Evolutionary conservation across 2,113 vertebrate species (phyloP).

Genomic region (Semnornis frantzii): DNA sequence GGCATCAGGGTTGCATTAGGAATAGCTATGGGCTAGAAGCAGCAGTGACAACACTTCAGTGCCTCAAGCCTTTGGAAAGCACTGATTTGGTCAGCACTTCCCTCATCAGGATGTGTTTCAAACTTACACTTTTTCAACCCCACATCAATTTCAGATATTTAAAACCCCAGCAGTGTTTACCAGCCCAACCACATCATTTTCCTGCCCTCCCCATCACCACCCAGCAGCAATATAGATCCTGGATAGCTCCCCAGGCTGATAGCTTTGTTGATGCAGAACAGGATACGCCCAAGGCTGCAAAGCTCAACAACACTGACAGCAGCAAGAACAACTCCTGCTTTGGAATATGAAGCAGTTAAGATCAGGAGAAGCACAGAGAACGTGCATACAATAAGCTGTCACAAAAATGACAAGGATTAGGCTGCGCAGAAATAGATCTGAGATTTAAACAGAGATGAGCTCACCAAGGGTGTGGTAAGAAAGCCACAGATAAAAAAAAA

Average conservation of each 20-base stretch:
- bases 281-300: background rate
- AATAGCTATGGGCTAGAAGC: background rate
- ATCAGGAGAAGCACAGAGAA: background rate
- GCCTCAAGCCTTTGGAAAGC: background rate
- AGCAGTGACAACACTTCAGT: background rate
- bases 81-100: background rate
- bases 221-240: background rate
- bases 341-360: background rate
- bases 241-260: background rate
- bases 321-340: background rate
- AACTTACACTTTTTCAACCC: background rate
- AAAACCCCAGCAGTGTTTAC: background rate
- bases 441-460: background rate
- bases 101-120: accelerated
- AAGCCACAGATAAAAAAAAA: background rate
- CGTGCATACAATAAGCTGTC: background rate
- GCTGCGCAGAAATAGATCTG: background rate
- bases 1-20: background rate
- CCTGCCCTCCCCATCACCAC: background rate
- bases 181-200: background rate
- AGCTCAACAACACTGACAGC: background rate
- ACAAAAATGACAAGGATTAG: background rate
- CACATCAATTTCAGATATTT: accelerated
- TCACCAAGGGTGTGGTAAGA: background rate
- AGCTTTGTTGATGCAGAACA: background rate